Conservation (phyloP, 2,797 vertebrate species). For the Microctenopoma steveboyesi region DNA sequence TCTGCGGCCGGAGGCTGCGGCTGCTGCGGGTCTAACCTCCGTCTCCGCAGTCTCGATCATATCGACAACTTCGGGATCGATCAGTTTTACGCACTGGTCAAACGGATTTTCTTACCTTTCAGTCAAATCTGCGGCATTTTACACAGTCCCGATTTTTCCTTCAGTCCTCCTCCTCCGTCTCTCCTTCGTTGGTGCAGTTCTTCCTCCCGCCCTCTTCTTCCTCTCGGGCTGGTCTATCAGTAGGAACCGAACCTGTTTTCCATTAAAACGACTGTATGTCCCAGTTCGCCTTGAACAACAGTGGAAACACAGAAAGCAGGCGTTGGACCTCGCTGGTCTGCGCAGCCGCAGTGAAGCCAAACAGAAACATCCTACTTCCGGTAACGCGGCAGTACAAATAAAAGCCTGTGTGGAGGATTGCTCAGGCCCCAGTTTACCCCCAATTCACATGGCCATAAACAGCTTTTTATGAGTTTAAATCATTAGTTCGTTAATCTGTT, state of each 20-base stretch:
- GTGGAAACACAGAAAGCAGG: slow-evolving; percentile 32
- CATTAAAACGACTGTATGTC: background rate
- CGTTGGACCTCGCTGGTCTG: slow-evolving; percentile 45
- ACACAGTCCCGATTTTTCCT: slow-evolving; percentile 30
- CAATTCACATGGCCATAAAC: too few relatives aligned
- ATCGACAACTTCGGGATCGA: slow-evolving; percentile 36
- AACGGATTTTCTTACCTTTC: slow-evolving; percentile 61
- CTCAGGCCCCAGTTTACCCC: too few relatives aligned
- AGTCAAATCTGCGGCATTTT: slow-evolving; percentile 68
- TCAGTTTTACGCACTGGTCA: slow-evolving; percentile 33
- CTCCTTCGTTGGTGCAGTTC: slow-evolving; percentile 11
- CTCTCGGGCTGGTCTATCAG: background rate
- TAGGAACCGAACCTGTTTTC: slow-evolving; percentile 1
- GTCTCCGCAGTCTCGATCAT: slow-evolving; percentile 4
- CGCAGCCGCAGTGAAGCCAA: slow-evolving; percentile 55
- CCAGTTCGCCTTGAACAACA: slow-evolving; percentile 32
- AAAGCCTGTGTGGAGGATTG: slow-evolving; percentile 10
- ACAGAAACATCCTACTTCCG: slow-evolving; percentile 18
- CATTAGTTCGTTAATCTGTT: too few relatives aligned
- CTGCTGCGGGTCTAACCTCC: slow-evolving; percentile 22
- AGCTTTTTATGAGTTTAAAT: too few relatives aligned
- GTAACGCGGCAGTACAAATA: slow-evolving; percentile 33
- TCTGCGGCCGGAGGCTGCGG: slow-evolving; percentile 44
- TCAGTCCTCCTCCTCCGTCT: slow-evolving; percentile 28
- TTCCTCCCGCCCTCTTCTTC: slow-evolving; percentile 5